phyloP scores from a whole-genome alignment of 2,113 vertebrate genomes.

The Odontesthes bonariensis region DNA sequence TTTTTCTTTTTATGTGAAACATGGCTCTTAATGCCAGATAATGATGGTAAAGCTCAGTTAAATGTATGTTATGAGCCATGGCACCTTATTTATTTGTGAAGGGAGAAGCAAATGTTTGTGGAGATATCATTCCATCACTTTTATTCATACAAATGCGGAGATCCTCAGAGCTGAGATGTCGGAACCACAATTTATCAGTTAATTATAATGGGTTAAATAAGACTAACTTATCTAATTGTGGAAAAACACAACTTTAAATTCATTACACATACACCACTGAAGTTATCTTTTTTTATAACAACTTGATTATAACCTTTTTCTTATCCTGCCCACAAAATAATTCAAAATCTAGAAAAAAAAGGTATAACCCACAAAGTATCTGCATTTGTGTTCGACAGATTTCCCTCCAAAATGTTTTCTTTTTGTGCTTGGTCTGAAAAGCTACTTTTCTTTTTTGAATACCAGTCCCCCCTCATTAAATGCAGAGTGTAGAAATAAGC shows the following conservation, averaged over 20 bases:
- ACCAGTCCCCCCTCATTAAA: constrained; percentile 42
- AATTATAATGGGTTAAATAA: too few species aligned
- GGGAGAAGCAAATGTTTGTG: background rate
- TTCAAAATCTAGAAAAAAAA: background rate
- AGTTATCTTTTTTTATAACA: too few species aligned
- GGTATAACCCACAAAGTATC: background rate
- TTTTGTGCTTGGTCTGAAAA: background rate
- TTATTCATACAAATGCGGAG: background rate
- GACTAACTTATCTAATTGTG: too few species aligned
- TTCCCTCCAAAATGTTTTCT: constrained; percentile 11
- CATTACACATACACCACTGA: too few species aligned
- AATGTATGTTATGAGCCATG: background rate
- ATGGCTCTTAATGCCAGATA: background rate
- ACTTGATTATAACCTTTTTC: background rate
- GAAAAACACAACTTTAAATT: too few species aligned
- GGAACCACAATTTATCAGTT: too few species aligned
- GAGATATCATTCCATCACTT: background rate
- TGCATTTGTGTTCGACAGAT: background rate
- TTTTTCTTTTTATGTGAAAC: background rate
- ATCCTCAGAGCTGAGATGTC: background rate
- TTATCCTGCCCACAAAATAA: background rate
- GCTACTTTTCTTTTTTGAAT: constrained; percentile 43
- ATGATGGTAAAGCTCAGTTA: background rate
- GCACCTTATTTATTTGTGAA: background rate
- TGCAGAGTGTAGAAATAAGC: constrained; percentile 35